Evolutionary conservation across 2,797 vertebrate species (phyloP).

Genomic region (Syngnathus rostellatus): DNA sequence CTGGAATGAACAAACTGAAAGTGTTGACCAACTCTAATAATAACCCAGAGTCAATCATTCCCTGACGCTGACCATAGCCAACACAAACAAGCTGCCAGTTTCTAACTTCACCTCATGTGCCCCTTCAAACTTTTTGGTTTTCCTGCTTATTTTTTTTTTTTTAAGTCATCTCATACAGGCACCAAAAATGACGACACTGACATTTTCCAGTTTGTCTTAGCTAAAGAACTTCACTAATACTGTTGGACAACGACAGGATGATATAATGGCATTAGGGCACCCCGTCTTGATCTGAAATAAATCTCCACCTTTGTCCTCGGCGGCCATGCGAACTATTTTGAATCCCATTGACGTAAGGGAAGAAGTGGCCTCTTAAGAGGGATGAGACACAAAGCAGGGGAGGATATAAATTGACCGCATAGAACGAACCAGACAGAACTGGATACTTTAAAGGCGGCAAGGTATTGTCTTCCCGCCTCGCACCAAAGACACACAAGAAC

Average conservation of each 20-base stretch:
- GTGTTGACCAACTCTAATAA: not conserved
- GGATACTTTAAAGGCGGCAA: slow-evolving; percentile 1
- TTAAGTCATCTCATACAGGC: no score
- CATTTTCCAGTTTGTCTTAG: not conserved
- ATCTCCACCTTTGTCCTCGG: slow-evolving; percentile 27
- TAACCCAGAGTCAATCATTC: slow-evolving; percentile 11
- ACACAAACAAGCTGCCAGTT: slow-evolving; percentile 14
- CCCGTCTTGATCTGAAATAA: slow-evolving; percentile 29
- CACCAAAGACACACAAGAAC: slow-evolving; percentile 3
- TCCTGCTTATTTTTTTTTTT: not conserved
- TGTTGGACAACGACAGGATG: slow-evolving; percentile 1
- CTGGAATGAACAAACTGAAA: not conserved
- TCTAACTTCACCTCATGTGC: not conserved
- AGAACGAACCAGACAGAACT: slow-evolving; percentile 18
- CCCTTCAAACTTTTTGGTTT: not conserved
- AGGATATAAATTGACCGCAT: slow-evolving; percentile 48
- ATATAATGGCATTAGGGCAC: slow-evolving; percentile 41
- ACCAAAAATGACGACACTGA: no score
- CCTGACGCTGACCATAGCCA: slow-evolving; percentile 14
- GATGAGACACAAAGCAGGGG: slow-evolving; percentile 35
- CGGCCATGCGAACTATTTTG: slow-evolving; percentile 22
- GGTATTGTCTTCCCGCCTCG: slow-evolving; percentile 2
- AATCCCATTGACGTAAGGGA: slow-evolving; percentile 54
- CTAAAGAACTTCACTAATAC: slow-evolving; percentile 4
- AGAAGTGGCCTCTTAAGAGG: slow-evolving; percentile 19